These are phyloP conservation scores for Centropus unirufus DNA, from an alignment of 2,113 vertebrate genomes.

Conservation along the genomic window DNA sequence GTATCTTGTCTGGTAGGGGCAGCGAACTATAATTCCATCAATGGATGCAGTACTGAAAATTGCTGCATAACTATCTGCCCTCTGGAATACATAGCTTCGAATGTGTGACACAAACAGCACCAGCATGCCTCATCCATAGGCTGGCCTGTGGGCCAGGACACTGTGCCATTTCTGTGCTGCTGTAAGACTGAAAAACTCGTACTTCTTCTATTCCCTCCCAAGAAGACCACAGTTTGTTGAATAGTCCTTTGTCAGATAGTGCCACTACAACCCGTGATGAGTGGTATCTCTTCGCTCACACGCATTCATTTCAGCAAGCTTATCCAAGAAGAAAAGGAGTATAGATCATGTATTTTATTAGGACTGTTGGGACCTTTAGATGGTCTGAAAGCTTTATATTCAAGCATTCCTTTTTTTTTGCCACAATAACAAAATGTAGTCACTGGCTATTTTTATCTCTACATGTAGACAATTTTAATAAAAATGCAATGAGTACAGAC, in stretches of 20 bases:
- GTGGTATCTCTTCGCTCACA: neutral
- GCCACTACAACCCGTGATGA: neutral
- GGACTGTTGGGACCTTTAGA: neutral
- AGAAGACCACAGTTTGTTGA: neutral
- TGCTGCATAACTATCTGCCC: neutral
- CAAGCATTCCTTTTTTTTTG: neutral
- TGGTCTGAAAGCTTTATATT: neutral
- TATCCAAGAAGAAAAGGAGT: neutral
- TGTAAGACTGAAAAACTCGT: neutral
- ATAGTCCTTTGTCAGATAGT: neutral
- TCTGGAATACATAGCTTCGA: neutral
- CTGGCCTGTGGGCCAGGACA: neutral
- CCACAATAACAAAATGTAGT: neutral
- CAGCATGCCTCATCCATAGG: rapidly evolving
- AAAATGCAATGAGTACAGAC: neutral
- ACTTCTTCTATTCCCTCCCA: neutral
- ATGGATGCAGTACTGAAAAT: neutral
- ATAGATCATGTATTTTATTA: neutral
- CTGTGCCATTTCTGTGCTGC: neutral
- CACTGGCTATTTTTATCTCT: conserved; percentile 19
- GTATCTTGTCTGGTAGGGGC: neutral
- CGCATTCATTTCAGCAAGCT: neutral
- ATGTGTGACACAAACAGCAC: neutral
- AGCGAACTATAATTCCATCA: neutral
- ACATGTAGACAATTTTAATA: neutral